phyloP scores from a whole-genome alignment of 2,797 vertebrate species.

The Urosaurus nigricauda region DNA sequence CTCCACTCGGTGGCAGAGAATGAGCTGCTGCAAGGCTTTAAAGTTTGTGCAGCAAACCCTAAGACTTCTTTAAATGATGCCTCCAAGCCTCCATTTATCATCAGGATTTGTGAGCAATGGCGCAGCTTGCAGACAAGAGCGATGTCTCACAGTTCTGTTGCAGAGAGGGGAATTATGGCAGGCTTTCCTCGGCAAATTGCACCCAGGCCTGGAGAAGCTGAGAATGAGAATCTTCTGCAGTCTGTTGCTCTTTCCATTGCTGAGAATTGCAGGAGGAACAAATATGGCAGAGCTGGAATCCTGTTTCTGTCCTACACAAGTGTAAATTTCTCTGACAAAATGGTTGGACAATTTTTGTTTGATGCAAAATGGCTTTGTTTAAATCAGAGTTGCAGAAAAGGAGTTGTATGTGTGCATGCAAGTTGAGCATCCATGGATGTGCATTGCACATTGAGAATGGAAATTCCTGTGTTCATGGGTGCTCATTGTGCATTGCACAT shows the following conservation, averaged over 20 bases:
- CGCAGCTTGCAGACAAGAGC: not conserved
- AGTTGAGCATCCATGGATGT: no score
- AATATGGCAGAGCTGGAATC: not conserved
- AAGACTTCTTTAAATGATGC: conserved; percentile 17
- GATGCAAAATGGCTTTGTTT: no score
- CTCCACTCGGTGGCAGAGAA: not conserved
- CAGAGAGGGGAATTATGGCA: not conserved
- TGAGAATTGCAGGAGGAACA: not conserved
- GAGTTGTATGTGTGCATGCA: no score
- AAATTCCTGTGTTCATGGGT: no score
- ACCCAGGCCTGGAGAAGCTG: not conserved
- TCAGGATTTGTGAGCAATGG: not conserved
- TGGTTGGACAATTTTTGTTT: no score
- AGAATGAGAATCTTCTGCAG: no score
- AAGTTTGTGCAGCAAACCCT: conserved; percentile 29
- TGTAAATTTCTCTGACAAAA: no score
- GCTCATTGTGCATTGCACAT: no score
- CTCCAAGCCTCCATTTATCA: conserved; percentile 36
- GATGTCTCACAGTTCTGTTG: not conserved
- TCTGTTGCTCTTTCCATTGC: conserved; percentile 6
- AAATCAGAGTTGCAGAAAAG: no score
- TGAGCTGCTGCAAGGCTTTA: conserved; percentile 17
- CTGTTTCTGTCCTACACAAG: no score
- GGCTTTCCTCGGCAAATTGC: conserved; percentile 1
- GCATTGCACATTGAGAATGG: no score